Conservation (phyloP, 1,140 invertebrate genomes). For the Drosophila oshimai region DNA sequence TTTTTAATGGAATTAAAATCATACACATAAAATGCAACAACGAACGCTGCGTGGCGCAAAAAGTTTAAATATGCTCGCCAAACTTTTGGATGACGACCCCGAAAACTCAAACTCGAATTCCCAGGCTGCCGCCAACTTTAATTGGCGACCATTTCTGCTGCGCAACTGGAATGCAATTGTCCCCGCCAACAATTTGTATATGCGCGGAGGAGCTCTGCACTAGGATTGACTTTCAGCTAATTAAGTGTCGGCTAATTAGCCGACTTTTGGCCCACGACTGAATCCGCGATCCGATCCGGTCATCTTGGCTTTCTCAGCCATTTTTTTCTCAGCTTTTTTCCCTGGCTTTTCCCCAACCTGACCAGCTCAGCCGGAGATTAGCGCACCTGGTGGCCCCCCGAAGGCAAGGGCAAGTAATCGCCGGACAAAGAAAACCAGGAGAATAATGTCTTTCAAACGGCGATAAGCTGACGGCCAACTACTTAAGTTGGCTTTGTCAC, state of each 20-base stretch:
- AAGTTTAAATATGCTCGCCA: conserved; percentile 73
- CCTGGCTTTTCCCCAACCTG: not conserved
- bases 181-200: conserved; percentile 73
- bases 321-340: not conserved
- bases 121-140: conserved; percentile 67
- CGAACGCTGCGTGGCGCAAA: conserved; percentile 31
- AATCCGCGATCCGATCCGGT: conserved; percentile 9
- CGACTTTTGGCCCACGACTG: conserved; percentile 56
- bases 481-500: conserved; percentile 58
- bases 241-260: conserved; percentile 78
- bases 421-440: conserved; percentile 59
- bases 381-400: conserved; percentile 48
- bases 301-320: not conserved
- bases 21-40: conserved; percentile 53
- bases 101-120: conserved; percentile 15
- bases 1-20: conserved; percentile 80
- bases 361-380: conserved; percentile 69
- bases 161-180: conserved; percentile 81
- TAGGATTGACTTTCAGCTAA: conserved; percentile 60
- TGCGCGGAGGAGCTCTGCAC: conserved; percentile 66
- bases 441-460: conserved; percentile 71
- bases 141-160: conserved; percentile 78
- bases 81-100: conserved; percentile 60
- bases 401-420: conserved; percentile 15
- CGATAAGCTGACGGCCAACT: conserved; percentile 61